phyloP scores from a whole-genome alignment of 2,797 vertebrate species.

The Salarias fasciatus region DNA sequence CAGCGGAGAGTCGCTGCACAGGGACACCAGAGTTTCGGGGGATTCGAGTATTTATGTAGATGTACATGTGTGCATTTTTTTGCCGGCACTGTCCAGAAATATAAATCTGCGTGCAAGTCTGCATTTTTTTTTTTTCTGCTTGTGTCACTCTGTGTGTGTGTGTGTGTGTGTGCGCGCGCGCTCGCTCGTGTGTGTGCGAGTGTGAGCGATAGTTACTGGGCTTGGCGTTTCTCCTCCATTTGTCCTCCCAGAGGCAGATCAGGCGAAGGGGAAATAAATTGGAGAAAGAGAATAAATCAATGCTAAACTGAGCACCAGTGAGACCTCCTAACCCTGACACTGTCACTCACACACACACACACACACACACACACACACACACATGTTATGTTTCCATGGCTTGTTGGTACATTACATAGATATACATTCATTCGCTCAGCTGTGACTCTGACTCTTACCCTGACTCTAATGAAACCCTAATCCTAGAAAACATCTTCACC shows the following conservation, averaged over 20 bases:
- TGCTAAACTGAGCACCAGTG: slow-evolving; percentile 80
- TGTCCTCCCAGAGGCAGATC: slow-evolving; percentile 80
- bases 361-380: not conserved
- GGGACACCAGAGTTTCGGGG: slow-evolving; percentile 21
- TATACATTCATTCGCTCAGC: too few relatives aligned
- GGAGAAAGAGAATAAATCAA: slow-evolving; percentile 83
- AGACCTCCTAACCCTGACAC: slow-evolving; percentile 77
- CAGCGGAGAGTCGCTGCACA: slow-evolving; percentile 23
- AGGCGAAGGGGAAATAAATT: slow-evolving; percentile 78
- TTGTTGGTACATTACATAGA: too few relatives aligned
- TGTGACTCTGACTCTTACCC: too few relatives aligned
- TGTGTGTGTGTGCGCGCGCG: slow-evolving; percentile 34
- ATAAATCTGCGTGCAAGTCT: slow-evolving; percentile 46
- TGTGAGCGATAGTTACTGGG: slow-evolving; percentile 52
- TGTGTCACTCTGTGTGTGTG: slow-evolving; percentile 32
- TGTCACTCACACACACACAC: slow-evolving; percentile 41
- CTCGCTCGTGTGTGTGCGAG: slow-evolving; percentile 28
- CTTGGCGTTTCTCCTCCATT: slow-evolving; percentile 79
- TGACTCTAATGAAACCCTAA: too few relatives aligned
- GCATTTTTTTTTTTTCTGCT: not conserved
- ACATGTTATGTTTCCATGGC: too few relatives aligned
- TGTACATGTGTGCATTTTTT: slow-evolving; percentile 19
- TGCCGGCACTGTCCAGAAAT: slow-evolving; percentile 30
- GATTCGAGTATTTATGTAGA: slow-evolving; percentile 1
- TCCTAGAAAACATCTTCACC: too few relatives aligned